Evolutionary conservation across 2,797 vertebrate genomes (phyloP), one percentile per base, ranked within the genome.

Genomic region (Graptemys geographica): DNA sequence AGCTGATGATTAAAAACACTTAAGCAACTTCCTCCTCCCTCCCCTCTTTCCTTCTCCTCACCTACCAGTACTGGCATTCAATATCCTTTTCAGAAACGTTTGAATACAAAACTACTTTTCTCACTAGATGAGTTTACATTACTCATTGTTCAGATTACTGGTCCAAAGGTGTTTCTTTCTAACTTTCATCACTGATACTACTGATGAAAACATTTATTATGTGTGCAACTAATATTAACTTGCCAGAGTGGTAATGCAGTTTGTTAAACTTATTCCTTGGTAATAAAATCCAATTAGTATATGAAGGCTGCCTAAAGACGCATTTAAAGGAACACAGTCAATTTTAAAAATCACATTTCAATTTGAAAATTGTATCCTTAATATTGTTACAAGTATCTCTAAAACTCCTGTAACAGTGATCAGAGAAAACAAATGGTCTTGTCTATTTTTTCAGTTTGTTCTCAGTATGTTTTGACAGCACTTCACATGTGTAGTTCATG

Each of bases 311-410:
- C 95, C 94, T 95, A 95, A 83, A 96, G 95, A 89, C 82, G 74
- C 37, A 87, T 88, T 93, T 87, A 94, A 96, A 95, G 94, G 92
- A 97, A 96, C 94, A 27, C 21, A 81, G 84, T 93, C 92, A 87
- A 95, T 72, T 96, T 96, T 90, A 95, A 93, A 96, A 93, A 92
- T 86, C 72, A 79, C 78, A 91, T 79, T 96, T 94, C 86, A 90
- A 79, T 81, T 90, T 90, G 89, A 33, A 92, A 96, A 96, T 93
- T 88, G 90, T 96, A 96, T 91, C 80, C 79, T 84, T 92, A 33
- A 84, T 88, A 86, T 97, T 92, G 95, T 96, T 91, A 86, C 72
- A 95, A 84, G 90, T 92, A 97, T 96, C 96, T 94, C 88, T 89
- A 0, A 82, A 96, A 93, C 86, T 94, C 83, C 90, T 83, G 74